Evolutionary conservation across 2,797 vertebrate genomes (phyloP).

Genomic region (Calcarius lapponicus): DNA sequence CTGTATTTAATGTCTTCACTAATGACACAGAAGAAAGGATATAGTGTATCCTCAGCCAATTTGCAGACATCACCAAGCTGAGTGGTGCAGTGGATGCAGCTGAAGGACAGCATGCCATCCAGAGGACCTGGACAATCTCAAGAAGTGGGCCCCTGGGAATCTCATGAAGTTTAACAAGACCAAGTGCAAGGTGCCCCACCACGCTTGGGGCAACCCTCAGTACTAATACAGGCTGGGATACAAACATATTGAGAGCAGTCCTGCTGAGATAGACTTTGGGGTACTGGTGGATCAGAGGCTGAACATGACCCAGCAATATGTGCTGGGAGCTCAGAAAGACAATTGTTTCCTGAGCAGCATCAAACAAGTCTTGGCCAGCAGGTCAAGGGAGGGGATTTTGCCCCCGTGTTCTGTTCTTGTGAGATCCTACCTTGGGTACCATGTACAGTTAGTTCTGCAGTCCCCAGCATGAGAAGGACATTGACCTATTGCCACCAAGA

Average conservation of each 20-base stretch:
- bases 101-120: background rate
- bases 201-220: no score
- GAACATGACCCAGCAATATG: fast-evolving
- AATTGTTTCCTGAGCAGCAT: no score
- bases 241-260: background rate
- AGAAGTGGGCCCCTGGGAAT: background rate
- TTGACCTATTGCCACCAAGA: background rate
- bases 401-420: background rate
- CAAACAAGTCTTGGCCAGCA: background rate
- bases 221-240: background rate
- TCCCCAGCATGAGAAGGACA: background rate
- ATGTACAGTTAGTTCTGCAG: no score
- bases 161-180: background rate
- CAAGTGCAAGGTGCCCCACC: background rate
- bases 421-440: background rate
- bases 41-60: background rate
- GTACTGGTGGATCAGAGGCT: background rate
- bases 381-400: background rate
- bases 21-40: background rate
- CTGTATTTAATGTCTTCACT: background rate
- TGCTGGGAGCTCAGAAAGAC: background rate
- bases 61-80: background rate
- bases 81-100: background rate
- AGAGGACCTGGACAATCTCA: background rate
- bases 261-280: fast-evolving